A percentile compares a stretch with the other conserved stretches of the same genome.
Conservation (phyloP, 2,888 invertebrate genomes). For the Eupeodes luniger region DNA sequence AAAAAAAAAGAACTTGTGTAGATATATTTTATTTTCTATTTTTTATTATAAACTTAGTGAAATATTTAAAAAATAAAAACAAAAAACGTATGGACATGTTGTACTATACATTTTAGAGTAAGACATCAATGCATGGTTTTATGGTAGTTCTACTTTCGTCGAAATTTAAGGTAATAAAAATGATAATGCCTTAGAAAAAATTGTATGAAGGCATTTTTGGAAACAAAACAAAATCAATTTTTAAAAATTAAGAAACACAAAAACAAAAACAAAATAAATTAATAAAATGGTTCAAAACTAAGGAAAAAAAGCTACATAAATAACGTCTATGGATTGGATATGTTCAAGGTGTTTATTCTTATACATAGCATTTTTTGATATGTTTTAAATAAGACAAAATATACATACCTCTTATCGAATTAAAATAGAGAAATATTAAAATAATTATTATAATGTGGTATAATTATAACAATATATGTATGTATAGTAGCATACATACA, state of each 20-base stretch:
- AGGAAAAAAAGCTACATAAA: slow-evolving; percentile 4
- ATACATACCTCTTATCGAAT: slow-evolving; percentile 57
- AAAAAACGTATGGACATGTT: slow-evolving; percentile 37
- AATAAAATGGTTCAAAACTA: slow-evolving; percentile 45
- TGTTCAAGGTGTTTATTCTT: slow-evolving; percentile 36
- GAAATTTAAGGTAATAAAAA: slow-evolving; percentile 8
- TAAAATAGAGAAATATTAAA: slow-evolving; percentile 61
- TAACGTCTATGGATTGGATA: slow-evolving; percentile 27
- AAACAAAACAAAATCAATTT: background rate
- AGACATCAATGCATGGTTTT: slow-evolving; percentile 36
- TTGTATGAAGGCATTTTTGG: slow-evolving; percentile 1
- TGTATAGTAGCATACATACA: background rate
- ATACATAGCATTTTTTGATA: slow-evolving; percentile 27
- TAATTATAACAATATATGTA: slow-evolving; percentile 1
- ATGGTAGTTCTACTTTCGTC: slow-evolving; percentile 20
- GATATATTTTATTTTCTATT: slow-evolving; percentile 63
- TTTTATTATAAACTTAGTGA: slow-evolving; percentile 59
- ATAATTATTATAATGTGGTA: slow-evolving; percentile 10
- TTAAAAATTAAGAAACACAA: background rate
- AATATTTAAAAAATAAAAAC: slow-evolving; percentile 58
- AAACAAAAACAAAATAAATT: background rate
- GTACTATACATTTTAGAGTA: slow-evolving; percentile 38
- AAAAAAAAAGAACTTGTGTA: slow-evolving; percentile 26
- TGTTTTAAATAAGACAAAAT: slow-evolving; percentile 34
- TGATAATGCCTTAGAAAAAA: background rate